phyloP scores from a whole-genome alignment of 1,140 invertebrate species.

The Oryctes rhinoceros region DNA sequence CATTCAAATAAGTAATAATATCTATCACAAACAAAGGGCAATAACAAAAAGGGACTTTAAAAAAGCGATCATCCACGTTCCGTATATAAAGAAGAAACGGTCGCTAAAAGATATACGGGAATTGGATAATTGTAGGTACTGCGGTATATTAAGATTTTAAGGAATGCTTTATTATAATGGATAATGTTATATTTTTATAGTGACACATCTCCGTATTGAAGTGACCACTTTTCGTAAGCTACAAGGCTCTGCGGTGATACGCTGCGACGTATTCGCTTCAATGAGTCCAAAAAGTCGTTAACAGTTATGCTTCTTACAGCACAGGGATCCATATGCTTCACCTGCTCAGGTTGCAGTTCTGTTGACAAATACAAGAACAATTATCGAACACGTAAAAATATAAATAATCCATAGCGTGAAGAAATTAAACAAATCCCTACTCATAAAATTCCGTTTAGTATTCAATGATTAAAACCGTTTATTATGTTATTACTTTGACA shows the following conservation, averaged over 20 bases:
- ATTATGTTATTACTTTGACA: background rate
- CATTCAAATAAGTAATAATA: slow-evolving; percentile 12
- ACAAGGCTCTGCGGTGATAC: slow-evolving; percentile 86
- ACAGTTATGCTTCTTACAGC: slow-evolving; percentile 87
- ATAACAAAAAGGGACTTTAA: background rate
- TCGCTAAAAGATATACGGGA: background rate
- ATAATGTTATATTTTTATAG: slow-evolving; percentile 60
- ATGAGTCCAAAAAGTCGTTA: slow-evolving; percentile 88
- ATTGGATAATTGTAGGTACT: background rate
- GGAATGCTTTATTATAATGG: slow-evolving; percentile 24
- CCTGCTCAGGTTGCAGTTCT: slow-evolving; percentile 88
- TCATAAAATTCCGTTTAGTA: background rate
- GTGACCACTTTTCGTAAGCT: slow-evolving; percentile 93
- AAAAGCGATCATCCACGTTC: slow-evolving; percentile 22
- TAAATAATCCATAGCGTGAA: too few species aligned
- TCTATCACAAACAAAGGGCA: slow-evolving; percentile 21
- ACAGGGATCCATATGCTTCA: slow-evolving; percentile 81
- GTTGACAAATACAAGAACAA: slow-evolving; percentile 42
- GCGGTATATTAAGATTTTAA: slow-evolving; percentile 23
- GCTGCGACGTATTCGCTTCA: slow-evolving; percentile 89
- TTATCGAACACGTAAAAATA: background rate
- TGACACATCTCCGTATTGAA: slow-evolving; percentile 89
- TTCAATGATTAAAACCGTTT: too few species aligned
- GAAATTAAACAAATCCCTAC: too few species aligned
- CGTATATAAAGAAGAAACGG: background rate